Conservation (phyloP, 2,888 invertebrate genomes). For the Amiota communis region DNA sequence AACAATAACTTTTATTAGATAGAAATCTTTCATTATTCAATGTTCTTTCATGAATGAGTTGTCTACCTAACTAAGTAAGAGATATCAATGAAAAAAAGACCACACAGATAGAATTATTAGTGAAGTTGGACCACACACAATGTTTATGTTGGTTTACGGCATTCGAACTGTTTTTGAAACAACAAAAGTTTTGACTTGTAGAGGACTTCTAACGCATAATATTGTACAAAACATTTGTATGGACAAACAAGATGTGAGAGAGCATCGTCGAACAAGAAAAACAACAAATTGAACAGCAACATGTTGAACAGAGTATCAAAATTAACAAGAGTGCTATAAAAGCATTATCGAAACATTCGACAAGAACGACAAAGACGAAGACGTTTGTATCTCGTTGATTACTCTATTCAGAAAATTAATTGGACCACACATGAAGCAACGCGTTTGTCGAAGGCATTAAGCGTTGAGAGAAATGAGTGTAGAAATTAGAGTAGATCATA, state of each 20-base stretch:
- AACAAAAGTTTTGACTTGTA: constrained; percentile 17
- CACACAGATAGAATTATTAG: too few species aligned
- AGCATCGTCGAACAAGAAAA: constrained; percentile 40
- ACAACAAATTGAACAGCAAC: constrained; percentile 62
- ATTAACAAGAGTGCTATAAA: background rate
- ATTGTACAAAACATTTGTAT: too few species aligned
- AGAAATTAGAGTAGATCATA: constrained; percentile 8
- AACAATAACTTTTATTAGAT: too few species aligned
- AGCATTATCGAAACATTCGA: constrained; percentile 2
- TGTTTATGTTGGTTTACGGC: background rate
- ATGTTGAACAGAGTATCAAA: constrained; percentile 51
- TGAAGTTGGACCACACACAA: background rate
- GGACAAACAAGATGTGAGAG: too few species aligned
- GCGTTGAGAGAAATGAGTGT: background rate
- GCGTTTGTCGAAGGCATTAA: background rate
- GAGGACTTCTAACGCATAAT: constrained; percentile 12
- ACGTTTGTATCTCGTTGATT: constrained; percentile 58
- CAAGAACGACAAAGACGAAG: constrained; percentile 7
- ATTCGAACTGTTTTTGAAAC: background rate
- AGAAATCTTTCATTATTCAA: too few species aligned
- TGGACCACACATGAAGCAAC: constrained; percentile 59
- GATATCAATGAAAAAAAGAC: too few species aligned
- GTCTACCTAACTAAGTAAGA: too few species aligned
- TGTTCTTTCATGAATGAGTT: too few species aligned
- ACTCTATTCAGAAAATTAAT: constrained; percentile 63